Evolutionary conservation across 2,888 invertebrate species (phyloP).

Genomic region (Ryuthela nishihirai): DNA sequence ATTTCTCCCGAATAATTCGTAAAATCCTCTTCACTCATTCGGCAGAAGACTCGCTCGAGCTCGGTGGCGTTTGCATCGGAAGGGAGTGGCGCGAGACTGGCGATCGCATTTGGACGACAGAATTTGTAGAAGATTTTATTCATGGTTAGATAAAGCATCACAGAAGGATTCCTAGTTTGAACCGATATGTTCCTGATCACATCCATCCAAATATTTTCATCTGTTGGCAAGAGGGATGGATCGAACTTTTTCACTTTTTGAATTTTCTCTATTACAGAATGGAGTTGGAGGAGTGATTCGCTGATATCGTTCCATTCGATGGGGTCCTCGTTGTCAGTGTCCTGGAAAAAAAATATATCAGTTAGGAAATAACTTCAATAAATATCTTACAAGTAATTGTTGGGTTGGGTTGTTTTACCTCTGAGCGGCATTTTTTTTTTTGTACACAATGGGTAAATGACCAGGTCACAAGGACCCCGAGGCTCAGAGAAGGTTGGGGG

Average conservation of each 20-base stretch:
- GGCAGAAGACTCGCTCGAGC: not conserved
- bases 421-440: no score
- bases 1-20: not conserved
- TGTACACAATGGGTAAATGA: no score
- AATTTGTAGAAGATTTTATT: slow-evolving; percentile 19
- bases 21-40: not conserved
- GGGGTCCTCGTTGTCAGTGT: no score
- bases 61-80: no score
- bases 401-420: no score
- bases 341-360: no score
- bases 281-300: slow-evolving; percentile 7
- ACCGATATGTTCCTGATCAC: slow-evolving; percentile 8
- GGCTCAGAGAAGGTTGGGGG: no score
- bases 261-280: slow-evolving; percentile 4
- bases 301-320: not conserved
- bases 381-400: no score
- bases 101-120: not conserved
- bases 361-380: no score
- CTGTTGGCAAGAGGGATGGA: slow-evolving; percentile 6
- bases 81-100: no score
- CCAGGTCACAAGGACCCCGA: no score
- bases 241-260: slow-evolving; percentile 6
- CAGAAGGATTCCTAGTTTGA: slow-evolving; percentile 4
- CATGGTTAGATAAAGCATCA: slow-evolving; percentile 12
- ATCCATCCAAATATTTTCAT: slow-evolving; percentile 7